Evolutionary conservation across 2,888 invertebrate species (phyloP), one percentile per base, ranked within the genome.

Genomic region (Platypus cylindrus): DNA sequence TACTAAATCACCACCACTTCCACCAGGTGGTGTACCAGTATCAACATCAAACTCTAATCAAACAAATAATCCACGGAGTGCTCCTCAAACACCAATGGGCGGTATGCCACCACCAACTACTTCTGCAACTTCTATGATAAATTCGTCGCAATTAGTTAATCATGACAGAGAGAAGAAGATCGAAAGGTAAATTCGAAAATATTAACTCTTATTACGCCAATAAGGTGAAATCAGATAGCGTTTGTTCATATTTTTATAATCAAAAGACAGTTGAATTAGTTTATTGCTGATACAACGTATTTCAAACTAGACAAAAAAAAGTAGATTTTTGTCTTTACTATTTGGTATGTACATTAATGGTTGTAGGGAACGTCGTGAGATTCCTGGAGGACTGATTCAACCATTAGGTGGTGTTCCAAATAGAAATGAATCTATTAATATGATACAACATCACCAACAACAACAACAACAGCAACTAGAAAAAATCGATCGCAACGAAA

Each of bases 1-100:
- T 46, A 82, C 83, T 18, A 86, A 86, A 59, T 84, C 84, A 17
- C 86, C 86, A 1, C 85, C 86, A 1, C 64, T 78, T 46, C 70
- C 76, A 15, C 75, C 75, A 1, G 75, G 75, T 2, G 35, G 30
- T 14, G 62, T 66, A 16, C 59, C 59, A 38, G 48, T 52, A 4
- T 38, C 47, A 2, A 50, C 50, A 32, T 32, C 52, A 3, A n/a
- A n/a, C n/a, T n/a, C n/a, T n/a, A n/a, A n/a, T n/a, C n/a, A n/a
- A n/a, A n/a, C n/a, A n/a, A n/a, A n/a, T n/a, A 50, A 49, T 32
- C 60, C 60, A 2, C 49, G 38, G 59, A 71, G 35, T 59, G 74
- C 50, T 60, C 73, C 57, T 4, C 73, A 74, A 46, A 73, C 74
- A 1, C 73, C 73, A 0, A 45, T 62, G 43, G 60, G 59, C 11